These are phyloP conservation scores for Todiramphus saurophagus DNA, from an alignment of 2,113 vertebrate species.

Conservation along the genomic window DNA sequence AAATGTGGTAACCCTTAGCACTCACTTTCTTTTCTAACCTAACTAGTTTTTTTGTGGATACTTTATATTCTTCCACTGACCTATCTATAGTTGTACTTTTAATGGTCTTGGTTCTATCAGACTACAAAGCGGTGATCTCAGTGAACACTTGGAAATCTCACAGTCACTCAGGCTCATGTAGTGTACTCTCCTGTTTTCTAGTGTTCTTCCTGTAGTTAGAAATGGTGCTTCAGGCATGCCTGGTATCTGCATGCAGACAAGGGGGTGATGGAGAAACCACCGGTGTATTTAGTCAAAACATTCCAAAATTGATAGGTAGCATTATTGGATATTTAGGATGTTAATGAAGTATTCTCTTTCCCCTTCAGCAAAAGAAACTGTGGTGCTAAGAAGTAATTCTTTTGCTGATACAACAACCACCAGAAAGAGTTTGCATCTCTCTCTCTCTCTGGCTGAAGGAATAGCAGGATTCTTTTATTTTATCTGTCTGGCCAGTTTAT, in stretches of 20 bases:
- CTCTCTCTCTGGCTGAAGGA: not conserved
- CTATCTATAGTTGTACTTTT: not conserved
- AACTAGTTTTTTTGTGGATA: not conserved
- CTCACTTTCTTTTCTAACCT: not conserved
- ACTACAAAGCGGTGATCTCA: not conserved
- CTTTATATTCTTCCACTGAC: not conserved
- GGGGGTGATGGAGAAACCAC: not conserved
- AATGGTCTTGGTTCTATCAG: not conserved
- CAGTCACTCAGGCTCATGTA: not conserved
- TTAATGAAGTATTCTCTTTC: not conserved
- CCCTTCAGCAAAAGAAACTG: not conserved
- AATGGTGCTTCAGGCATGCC: not conserved
- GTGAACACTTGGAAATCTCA: not conserved
- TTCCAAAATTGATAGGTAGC: not conserved
- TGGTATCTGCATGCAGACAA: rapidly evolving
- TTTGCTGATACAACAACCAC: not conserved
- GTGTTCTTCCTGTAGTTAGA: not conserved
- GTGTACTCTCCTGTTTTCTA: not conserved
- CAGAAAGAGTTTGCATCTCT: not conserved
- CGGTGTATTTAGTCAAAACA: not conserved
- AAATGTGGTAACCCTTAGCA: not conserved
- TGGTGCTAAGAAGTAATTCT: not conserved
- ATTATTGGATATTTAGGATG: not conserved
- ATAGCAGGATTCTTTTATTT: not conserved
- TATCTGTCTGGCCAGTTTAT: not conserved